Conservation (phyloP, 2,113 vertebrate species). For the Stercorarius parasiticus region DNA sequence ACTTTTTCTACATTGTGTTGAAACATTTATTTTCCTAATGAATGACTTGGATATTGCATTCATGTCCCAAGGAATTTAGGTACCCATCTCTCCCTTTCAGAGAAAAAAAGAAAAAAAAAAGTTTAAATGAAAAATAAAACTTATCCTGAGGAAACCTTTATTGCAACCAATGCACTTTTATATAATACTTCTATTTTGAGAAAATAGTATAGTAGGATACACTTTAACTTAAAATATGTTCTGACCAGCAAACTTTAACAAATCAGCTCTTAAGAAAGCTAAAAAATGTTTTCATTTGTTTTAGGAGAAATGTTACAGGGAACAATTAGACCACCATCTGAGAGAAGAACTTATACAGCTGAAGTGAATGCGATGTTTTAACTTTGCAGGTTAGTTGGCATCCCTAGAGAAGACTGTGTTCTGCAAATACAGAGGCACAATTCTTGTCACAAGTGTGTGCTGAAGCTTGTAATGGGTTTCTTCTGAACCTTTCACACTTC, state of each 20-base stretch:
- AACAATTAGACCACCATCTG: not conserved
- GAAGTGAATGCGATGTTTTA: constrained; percentile 30
- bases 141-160: not conserved
- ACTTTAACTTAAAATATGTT: not conserved
- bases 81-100: not conserved
- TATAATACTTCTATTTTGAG: not conserved
- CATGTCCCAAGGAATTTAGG: not conserved
- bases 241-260: not conserved
- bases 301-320: not conserved
- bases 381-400: constrained; percentile 17
- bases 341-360: not conserved
- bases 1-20: not conserved
- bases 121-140: not conserved
- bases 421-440: constrained; percentile 65
- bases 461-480: constrained; percentile 79
- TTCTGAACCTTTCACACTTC: constrained; percentile 78
- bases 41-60: not conserved
- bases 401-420: constrained; percentile 30
- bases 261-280: not conserved
- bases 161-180: not conserved
- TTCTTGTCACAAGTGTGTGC: constrained; percentile 73
- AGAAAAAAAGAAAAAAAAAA: not conserved
- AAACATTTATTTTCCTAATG: constrained; percentile 15
- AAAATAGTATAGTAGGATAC: not conserved
- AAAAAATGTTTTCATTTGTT: not conserved